Base-by-base conservation (phyloP, 2,888 invertebrate genomes). In the Cryptosula pallasiana region DNA sequence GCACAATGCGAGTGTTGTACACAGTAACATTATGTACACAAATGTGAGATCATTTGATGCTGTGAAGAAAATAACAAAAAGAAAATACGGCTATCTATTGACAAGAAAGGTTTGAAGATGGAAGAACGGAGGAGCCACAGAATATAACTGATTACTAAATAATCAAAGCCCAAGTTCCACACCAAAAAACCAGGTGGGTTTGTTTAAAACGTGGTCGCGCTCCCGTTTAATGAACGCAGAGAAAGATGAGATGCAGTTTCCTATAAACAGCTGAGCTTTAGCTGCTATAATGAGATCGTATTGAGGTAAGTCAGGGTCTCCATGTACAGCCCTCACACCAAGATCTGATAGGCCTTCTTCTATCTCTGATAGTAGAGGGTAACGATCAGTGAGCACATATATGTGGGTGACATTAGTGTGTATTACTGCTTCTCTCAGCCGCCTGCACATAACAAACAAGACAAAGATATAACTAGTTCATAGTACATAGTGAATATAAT, bases 201-300 rank as follows among this genome's bases (percentile, higher is more conserved):
- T 57, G 5, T 57, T 57, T 5, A 57, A 57, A n/a, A 57, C n/a
- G 20, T n/a, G 20, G 13, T 57, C 9, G 72, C 83, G 74, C 27
- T 80, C 79, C 70, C 83, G 75, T 1, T 78, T 77, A 1, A 83
- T 83, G 75, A 82, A 82, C 9, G 83, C 76, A 1, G 82, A 79
- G 74, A 84, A 84, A 1, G 84, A 83, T 32, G 83, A 84, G 0
- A 84, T 78, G 76, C 84, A 84, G 74, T 83, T 84, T 29, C 83
- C 84, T 36, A 84, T 82, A 75, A 84, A 84, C 71, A 80, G 78
- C 35, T 81, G 78, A 5, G 83, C 75, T 72, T 78, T 78, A 16
- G 78, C 78, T n/a, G 84, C 78, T 27, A 83, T 78, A 34, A 80
- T 79, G 36, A 81, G 73, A 75, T 84, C 84, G n/a, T 82, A 75